Conservation (phyloP, 2,797 vertebrate species). For the Pseudochromis fuscus region DNA sequence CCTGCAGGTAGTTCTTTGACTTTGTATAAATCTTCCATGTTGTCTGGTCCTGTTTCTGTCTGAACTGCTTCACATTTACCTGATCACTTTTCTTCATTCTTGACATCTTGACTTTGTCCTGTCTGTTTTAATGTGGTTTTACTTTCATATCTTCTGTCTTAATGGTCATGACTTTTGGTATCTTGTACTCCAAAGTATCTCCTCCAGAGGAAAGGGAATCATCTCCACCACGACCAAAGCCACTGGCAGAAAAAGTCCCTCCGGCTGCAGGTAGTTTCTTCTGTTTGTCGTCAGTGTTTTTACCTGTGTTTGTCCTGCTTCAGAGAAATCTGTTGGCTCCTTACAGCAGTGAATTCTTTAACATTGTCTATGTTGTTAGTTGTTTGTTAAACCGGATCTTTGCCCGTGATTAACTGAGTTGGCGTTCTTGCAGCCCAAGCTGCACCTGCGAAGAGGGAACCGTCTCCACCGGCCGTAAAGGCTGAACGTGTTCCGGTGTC, state of each 20-base stretch:
- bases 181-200: slow-evolving; percentile 76
- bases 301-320: slow-evolving; percentile 26
- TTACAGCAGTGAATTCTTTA: slow-evolving; percentile 23
- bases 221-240: slow-evolving; percentile 50
- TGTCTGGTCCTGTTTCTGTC: background rate
- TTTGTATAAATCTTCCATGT: background rate
- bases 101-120: slow-evolving; percentile 21
- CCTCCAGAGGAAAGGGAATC: slow-evolving; percentile 72
- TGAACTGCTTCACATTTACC: background rate
- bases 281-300: slow-evolving; percentile 47
- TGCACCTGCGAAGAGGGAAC: slow-evolving; percentile 49
- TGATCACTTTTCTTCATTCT: slow-evolving; percentile 8
- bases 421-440: slow-evolving; percentile 71
- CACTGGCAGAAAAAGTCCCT: slow-evolving; percentile 77
- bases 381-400: slow-evolving; percentile 49
- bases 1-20: slow-evolving; percentile 46
- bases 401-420: slow-evolving; percentile 54
- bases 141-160: slow-evolving; percentile 24
- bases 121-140: slow-evolving; percentile 28
- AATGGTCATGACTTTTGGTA: slow-evolving; percentile 60
- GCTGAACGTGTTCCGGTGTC: slow-evolving; percentile 44
- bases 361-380: slow-evolving; percentile 29
- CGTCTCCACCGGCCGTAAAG: slow-evolving; percentile 37
- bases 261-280: slow-evolving; percentile 87
- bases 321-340: slow-evolving; percentile 16